A percentile compares a stretch with the other conserved stretches of the same genome.
These are phyloP conservation scores for Ahaetulla prasina DNA, from an alignment of 2,113 vertebrate genomes.

Conservation along the genomic window DNA sequence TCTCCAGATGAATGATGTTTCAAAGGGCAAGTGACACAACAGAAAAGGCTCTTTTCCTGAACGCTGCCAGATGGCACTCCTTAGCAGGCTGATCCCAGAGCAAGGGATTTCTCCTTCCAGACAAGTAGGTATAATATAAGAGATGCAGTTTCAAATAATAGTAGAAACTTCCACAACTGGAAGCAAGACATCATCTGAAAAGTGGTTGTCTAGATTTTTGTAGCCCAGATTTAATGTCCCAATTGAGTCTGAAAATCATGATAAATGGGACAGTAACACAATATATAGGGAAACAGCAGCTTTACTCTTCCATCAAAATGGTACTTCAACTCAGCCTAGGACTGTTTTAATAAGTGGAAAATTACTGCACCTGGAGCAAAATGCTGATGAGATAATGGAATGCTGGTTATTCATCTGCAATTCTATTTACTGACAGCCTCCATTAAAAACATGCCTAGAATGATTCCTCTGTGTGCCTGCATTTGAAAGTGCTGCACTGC, in stretches of 20 bases:
- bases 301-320: neutral
- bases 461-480: constrained; percentile 15
- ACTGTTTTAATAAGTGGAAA: neutral
- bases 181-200: neutral
- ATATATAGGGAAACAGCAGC: neutral
- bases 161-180: neutral
- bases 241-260: neutral
- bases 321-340: neutral
- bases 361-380: neutral
- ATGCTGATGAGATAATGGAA: neutral
- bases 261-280: neutral
- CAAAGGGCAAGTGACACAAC: neutral
- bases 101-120: neutral
- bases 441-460: neutral
- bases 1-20: neutral
- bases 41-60: neutral
- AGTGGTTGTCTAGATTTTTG: neutral
- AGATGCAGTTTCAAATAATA: neutral
- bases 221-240: neutral
- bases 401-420: neutral
- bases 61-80: neutral
- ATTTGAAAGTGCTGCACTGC: neutral
- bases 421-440: neutral
- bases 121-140: neutral
- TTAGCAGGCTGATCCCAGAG: neutral